phyloP scores from a whole-genome alignment of 2,113 vertebrate genomes.

The Oncorhynchus keta region DNA sequence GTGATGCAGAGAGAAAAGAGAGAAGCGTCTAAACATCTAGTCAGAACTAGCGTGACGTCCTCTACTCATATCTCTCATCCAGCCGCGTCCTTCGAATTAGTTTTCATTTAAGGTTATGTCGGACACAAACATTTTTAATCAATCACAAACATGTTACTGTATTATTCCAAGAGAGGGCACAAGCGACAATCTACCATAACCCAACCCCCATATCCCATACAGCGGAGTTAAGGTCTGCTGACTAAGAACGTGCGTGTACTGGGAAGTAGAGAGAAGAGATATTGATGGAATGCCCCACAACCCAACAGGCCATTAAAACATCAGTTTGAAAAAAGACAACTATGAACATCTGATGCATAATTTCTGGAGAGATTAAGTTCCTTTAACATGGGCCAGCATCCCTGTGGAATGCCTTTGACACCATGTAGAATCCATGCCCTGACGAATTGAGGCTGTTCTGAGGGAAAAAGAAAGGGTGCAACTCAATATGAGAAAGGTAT shows the following conservation, averaged over 20 bases:
- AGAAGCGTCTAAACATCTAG: background rate
- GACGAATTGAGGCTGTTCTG: no score
- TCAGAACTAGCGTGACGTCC: background rate
- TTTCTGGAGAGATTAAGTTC: background rate
- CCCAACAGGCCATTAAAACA: background rate
- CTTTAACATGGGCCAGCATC: no score
- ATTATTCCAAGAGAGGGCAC: no score
- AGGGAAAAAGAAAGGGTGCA: no score
- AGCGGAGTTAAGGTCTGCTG: constrained; percentile 16
- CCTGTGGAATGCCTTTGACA: no score
- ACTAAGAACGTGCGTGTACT: background rate
- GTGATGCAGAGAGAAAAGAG: background rate
- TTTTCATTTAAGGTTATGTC: background rate
- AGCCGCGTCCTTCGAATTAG: background rate
- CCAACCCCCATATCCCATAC: constrained; percentile 32
- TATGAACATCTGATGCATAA: background rate
- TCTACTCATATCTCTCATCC: background rate
- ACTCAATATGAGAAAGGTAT: background rate
- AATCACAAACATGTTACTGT: constrained; percentile 11
- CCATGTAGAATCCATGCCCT: no score
- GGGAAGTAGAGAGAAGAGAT: background rate
- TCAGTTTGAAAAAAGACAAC: background rate
- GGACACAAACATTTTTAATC: background rate
- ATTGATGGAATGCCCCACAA: background rate
- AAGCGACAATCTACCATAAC: background rate